Conservation (phyloP, 2,888 invertebrate species). For the Leuctra nigra region DNA sequence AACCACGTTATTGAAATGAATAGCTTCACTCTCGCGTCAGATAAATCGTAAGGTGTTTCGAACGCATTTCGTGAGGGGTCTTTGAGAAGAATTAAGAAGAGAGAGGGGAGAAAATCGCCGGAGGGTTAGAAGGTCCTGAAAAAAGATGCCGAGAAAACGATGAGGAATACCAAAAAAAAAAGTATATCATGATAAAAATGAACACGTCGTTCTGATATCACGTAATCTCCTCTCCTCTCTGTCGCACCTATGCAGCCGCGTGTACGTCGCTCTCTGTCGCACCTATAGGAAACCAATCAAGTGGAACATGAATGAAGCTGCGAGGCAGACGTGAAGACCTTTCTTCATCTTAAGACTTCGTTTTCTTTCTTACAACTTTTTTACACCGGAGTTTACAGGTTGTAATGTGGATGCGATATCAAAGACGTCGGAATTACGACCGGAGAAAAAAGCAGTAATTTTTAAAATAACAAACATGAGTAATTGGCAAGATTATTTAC, state of each 20-base stretch:
- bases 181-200: background rate
- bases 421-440: too few relatives aligned
- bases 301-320: background rate
- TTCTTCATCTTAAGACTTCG: too few relatives aligned
- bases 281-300: background rate
- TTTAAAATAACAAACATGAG: too few relatives aligned
- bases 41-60: too few relatives aligned
- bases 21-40: too few relatives aligned
- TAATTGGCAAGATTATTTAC: too few relatives aligned
- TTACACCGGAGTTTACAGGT: too few relatives aligned
- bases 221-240: background rate
- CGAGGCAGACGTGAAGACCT: background rate
- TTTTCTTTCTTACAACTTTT: conserved; percentile 3
- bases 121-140: background rate
- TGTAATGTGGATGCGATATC: too few relatives aligned
- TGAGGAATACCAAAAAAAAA: background rate
- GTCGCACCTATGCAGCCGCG: background rate
- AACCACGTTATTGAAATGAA: too few relatives aligned
- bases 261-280: background rate
- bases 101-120: background rate
- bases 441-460: too few relatives aligned
- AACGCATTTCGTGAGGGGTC: too few relatives aligned
- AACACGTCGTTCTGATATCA: background rate
- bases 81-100: too few relatives aligned
- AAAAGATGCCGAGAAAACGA: background rate